phyloP scores from a whole-genome alignment of 2,797 vertebrate species.

The Fistularia tabacaria region DNA sequence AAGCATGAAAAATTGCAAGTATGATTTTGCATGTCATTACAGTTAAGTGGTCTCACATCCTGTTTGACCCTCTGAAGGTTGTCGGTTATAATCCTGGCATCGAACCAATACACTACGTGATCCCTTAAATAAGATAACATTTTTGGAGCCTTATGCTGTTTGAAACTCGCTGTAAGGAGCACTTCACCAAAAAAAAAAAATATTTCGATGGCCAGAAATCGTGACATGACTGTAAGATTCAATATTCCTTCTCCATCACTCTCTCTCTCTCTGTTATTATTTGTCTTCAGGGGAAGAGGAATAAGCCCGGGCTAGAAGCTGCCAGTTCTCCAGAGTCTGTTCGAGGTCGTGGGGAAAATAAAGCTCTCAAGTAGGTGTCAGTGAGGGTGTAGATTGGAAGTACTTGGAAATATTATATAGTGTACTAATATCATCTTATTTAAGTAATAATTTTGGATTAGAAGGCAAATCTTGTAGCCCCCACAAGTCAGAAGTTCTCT shows the following conservation, averaged over 20 bases:
- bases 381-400: conserved; percentile 29
- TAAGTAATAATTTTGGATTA: conserved; percentile 41
- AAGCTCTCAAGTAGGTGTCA: conserved; percentile 82
- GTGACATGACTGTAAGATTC: conserved; percentile 8
- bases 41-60: conserved; percentile 45
- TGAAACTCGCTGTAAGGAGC: conserved; percentile 46
- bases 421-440: conserved; percentile 37
- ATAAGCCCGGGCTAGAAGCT: conserved; percentile 76
- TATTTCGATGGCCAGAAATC: background rate
- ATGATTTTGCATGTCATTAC: conserved; percentile 53
- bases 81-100: conserved; percentile 39
- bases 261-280: conserved; percentile 32
- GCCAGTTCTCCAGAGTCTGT: conserved; percentile 78
- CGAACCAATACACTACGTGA: conserved; percentile 31
- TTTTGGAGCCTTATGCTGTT: conserved; percentile 43
- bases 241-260: conserved; percentile 11
- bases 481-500: background rate
- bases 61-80: conserved; percentile 36
- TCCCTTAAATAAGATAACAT: conserved; percentile 55
- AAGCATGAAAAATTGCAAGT: conserved; percentile 13
- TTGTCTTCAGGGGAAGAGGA: conserved; percentile 75
- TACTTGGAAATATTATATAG: conserved; percentile 49
- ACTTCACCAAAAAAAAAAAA: conserved; percentile 40
- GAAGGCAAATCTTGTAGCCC: conserved; percentile 25
- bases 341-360: conserved; percentile 80